Conservation (phyloP, 2,888 invertebrate species). For the Drosophila melanosoma region DNA sequence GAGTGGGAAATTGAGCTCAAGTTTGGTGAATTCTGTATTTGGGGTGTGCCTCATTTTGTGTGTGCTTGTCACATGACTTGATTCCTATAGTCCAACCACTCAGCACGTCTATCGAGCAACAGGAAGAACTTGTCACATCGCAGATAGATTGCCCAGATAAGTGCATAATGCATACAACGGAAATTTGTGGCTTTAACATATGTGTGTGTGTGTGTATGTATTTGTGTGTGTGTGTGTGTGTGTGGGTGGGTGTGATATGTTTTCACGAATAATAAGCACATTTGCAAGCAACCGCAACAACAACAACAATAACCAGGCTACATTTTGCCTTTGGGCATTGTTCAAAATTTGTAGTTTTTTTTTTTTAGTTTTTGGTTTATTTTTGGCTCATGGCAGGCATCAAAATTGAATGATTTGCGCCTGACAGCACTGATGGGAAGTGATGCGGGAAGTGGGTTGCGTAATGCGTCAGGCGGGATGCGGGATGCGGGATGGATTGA, state of each 20-base stretch:
- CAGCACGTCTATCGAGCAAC: slow-evolving; percentile 44
- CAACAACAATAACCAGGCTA: slow-evolving; percentile 35
- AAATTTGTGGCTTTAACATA: slow-evolving; percentile 56
- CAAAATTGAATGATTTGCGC: slow-evolving; percentile 61
- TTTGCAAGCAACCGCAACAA: slow-evolving; percentile 54
- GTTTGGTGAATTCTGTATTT: slow-evolving; percentile 15
- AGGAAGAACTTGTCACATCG: slow-evolving; percentile 64
- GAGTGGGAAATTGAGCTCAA: slow-evolving; percentile 6
- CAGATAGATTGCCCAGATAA: slow-evolving; percentile 76
- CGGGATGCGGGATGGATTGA: slow-evolving; percentile 30
- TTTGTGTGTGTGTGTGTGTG: slow-evolving; percentile 19
- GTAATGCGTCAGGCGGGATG: slow-evolving; percentile 1
- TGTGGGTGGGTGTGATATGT: slow-evolving; percentile 31
- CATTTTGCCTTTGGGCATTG: slow-evolving; percentile 43
- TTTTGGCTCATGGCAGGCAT: slow-evolving; percentile 36
- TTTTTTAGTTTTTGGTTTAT: slow-evolving; percentile 11
- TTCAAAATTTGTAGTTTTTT: slow-evolving; percentile 44
- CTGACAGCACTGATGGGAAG: slow-evolving; percentile 33
- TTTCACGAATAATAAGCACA: slow-evolving; percentile 57
- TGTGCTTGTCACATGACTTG: slow-evolving; percentile 20
- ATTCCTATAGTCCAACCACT: slow-evolving; percentile 5
- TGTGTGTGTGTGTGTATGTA: slow-evolving; percentile 21
- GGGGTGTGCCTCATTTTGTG: slow-evolving; percentile 12
- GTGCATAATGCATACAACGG: slow-evolving; percentile 70
- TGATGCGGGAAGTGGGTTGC: background rate